phyloP scores from a whole-genome alignment of 2,888 invertebrate genomes.

The Cryptus viduatorius region DNA sequence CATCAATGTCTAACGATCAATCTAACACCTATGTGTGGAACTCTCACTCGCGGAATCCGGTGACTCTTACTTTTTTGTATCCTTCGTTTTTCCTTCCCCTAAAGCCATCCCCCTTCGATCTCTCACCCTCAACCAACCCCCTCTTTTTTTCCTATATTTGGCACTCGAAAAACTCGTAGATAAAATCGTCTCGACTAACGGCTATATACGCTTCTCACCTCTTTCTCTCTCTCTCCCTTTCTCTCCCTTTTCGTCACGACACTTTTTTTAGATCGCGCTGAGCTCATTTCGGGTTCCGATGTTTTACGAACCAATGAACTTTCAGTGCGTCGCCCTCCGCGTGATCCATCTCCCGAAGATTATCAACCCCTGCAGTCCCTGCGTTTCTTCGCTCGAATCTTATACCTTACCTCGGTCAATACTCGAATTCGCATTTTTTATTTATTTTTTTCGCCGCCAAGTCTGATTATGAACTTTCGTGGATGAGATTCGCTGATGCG shows the following conservation, averaged over 20 bases:
- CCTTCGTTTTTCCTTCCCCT: conserved; percentile 3
- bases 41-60: conserved; percentile 49
- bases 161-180: conserved; percentile 64
- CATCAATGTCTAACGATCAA: conserved; percentile 59
- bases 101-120: not conserved
- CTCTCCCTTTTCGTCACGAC: not conserved
- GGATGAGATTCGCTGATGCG: not conserved
- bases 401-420: conserved; percentile 9
- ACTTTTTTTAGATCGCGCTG: not conserved
- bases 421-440: conserved; percentile 7
- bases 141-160: conserved; percentile 26
- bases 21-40: conserved; percentile 35
- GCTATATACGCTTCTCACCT: conserved; percentile 12
- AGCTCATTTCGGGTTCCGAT: not conserved
- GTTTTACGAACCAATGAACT: conserved; percentile 25
- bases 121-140: not conserved
- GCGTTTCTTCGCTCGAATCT: not conserved
- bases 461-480: not conserved
- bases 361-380: conserved; percentile 32
- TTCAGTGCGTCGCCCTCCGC: conserved; percentile 3
- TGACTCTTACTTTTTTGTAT: conserved; percentile 29
- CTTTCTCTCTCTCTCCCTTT: not conserved
- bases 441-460: not conserved
- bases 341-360: conserved; percentile 54
- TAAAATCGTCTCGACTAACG: conserved; percentile 46